phyloP scores from a whole-genome alignment of 2,113 vertebrate species.

The Nicator chloris region DNA sequence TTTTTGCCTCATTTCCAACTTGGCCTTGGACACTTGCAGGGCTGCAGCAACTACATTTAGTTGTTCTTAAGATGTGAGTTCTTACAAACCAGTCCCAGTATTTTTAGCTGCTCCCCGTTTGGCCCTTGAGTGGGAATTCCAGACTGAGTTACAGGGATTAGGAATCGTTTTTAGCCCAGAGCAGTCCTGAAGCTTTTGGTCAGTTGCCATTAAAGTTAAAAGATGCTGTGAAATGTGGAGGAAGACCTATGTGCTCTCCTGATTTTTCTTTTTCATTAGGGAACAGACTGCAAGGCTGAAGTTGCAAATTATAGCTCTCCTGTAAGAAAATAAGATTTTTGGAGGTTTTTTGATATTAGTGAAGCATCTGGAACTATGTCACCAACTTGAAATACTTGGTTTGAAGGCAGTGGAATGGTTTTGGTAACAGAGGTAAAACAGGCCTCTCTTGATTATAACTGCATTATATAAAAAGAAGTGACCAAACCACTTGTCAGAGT shows the following conservation, averaged over 20 bases:
- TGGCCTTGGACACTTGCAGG: background rate
- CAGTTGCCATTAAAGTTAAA: background rate
- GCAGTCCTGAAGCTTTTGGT: background rate
- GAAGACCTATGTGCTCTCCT: background rate
- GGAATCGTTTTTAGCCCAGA: background rate
- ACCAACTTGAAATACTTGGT: background rate
- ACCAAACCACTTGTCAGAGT: background rate
- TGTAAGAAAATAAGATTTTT: background rate
- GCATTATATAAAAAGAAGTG: background rate
- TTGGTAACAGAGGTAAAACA: background rate
- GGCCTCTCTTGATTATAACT: background rate
- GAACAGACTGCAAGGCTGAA: background rate
- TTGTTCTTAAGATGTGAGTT: background rate
- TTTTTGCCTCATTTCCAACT: background rate
- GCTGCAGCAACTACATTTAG: background rate
- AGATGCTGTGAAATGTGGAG: background rate
- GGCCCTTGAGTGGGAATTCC: background rate
- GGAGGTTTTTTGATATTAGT: background rate
- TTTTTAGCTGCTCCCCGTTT: background rate
- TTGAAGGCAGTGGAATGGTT: background rate
- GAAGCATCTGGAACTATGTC: background rate
- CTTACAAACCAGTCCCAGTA: background rate
- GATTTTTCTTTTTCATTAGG: background rate
- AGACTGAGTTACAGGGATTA: background rate
- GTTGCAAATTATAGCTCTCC: background rate